A percentile compares a stretch with the other conserved stretches of the same genome.
Conservation (phyloP, 2,888 invertebrate species). For the Eupithecia abbreviata region DNA sequence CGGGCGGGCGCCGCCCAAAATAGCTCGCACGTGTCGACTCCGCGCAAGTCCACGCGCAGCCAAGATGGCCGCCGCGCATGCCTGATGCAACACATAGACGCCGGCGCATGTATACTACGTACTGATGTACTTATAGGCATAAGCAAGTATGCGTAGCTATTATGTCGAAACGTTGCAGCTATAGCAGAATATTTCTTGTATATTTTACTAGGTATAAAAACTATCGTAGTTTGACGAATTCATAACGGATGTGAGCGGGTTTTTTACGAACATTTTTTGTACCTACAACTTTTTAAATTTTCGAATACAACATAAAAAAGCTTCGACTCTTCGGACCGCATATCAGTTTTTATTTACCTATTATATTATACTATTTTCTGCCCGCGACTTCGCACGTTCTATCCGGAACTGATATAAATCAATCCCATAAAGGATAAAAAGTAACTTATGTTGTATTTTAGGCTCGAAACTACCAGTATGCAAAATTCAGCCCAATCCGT, state of each 20-base stretch:
- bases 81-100: constrained; percentile 49
- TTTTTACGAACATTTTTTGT: too few relatives aligned
- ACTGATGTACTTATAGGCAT: neutral
- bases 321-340: neutral
- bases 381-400: too few relatives aligned
- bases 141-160: neutral
- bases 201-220: too few relatives aligned
- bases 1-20: constrained; percentile 73
- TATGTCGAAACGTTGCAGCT: neutral
- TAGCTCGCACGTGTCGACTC: constrained; percentile 81
- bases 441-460: too few relatives aligned
- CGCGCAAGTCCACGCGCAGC: constrained; percentile 79
- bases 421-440: too few relatives aligned
- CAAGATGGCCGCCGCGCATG: constrained; percentile 75
- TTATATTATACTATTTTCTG: too few relatives aligned
- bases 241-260: too few relatives aligned
- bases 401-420: too few relatives aligned
- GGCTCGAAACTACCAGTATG: too few relatives aligned
- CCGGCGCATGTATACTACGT: constrained; percentile 25
- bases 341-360: neutral
- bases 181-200: neutral
- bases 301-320: neutral
- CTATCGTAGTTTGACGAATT: too few relatives aligned
- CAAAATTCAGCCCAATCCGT: too few relatives aligned
- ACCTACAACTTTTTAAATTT: too few relatives aligned